Evolutionary conservation across 2,113 vertebrate species (phyloP).

Genomic region (Myrmophylax atrothorax): DNA sequence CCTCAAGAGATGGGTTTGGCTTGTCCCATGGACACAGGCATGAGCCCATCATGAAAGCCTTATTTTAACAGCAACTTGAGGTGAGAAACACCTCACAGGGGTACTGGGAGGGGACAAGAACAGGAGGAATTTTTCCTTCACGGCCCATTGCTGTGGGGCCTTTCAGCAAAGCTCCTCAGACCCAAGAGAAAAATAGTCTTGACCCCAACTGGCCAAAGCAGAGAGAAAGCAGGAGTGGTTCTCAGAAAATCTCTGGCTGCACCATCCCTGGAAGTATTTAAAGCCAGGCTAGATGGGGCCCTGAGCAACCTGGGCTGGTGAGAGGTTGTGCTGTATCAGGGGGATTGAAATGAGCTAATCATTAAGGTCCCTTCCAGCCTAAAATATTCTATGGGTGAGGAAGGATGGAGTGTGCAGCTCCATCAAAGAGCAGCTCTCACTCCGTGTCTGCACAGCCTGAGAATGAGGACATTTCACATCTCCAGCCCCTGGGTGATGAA

Average conservation of each 20-base stretch:
- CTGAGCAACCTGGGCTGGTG: background rate
- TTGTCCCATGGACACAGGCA: background rate
- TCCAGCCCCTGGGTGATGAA: fast-evolving
- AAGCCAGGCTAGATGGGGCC: background rate
- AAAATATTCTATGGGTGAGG: background rate
- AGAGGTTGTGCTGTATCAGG: fast-evolving
- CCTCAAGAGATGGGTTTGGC: background rate
- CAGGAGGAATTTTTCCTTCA: background rate
- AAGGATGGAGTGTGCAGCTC: background rate
- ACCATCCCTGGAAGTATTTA: background rate
- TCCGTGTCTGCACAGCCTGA: background rate
- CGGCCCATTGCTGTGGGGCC: too few relatives aligned
- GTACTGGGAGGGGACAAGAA: background rate
- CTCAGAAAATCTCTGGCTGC: background rate
- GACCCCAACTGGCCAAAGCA: background rate
- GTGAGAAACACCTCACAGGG: background rate
- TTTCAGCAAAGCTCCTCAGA: background rate
- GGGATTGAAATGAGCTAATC: background rate
- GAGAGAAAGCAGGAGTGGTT: background rate
- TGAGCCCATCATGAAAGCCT: background rate
- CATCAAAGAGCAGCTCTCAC: background rate
- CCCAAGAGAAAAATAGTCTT: background rate
- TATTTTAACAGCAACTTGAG: background rate
- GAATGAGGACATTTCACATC: fast-evolving
- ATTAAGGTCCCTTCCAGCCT: background rate